Evolutionary conservation across 2,888 invertebrate species (phyloP), one percentile per base, ranked within the genome.

Genomic region (Anoplius nigerrimus): DNA sequence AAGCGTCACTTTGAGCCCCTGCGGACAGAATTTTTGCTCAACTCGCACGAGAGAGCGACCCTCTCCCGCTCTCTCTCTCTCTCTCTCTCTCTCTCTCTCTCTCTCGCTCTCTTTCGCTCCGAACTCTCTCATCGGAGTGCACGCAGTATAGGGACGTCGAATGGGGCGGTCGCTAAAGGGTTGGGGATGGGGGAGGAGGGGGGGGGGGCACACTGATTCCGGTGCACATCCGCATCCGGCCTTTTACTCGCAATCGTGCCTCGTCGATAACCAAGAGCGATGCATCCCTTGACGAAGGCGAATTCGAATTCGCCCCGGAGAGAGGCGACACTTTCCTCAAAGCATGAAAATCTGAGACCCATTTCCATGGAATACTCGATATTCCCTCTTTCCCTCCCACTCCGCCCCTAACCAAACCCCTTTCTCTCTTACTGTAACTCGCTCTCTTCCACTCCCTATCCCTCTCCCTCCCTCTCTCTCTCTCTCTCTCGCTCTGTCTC

Each of bases 311-410:
- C 48, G 34, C 34, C n/a, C n/a, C 34, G 11, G 34, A 34, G 34
- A 22, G 24, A 52, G 24, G 20, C 22, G 52, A 52, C 73, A 74
- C 73, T 73, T 66, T 59, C 61, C 64, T 73, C 69, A 66, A 60
- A 73, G 63, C 63, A 66, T 55, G 69, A n/a, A 18, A 46, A n/a
- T 18, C 27, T 18, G 54, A 27, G 57, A 57, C 54, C 46, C 62
- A 74, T 70, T 74, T 73, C 71, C 73, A 74, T 74, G 68, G 72
- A 71, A 71, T 62, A 57, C 43, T 64, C 65, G 70, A 34, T 34
- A 34, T 34, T 56, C 61, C 20, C 21, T 45, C 54, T 63, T 42
- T 16, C 45, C 52, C 54, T n/a, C 56, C 56, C 42, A 48, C 64
- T 46, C 58, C 22, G 52, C 52, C 62, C 56, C 63, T 55, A 54